These are phyloP conservation scores for Esperia sulphurella DNA, from an alignment of 2,888 invertebrate species.

Conservation along the genomic window DNA sequence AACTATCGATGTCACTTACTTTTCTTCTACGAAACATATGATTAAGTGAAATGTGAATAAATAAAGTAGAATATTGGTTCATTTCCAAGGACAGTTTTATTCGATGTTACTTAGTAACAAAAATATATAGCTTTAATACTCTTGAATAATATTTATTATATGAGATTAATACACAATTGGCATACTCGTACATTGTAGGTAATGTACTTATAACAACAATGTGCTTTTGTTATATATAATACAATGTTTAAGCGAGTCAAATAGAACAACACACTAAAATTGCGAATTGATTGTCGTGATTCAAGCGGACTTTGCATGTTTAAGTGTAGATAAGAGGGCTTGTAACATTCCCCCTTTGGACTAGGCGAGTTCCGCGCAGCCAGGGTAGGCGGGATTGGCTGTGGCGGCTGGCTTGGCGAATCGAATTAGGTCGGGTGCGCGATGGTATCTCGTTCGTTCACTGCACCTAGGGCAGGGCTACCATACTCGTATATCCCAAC, in stretches of 20 bases:
- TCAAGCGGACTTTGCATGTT: constrained; percentile 60
- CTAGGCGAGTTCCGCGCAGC: constrained; percentile 31
- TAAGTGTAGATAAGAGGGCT: constrained; percentile 59
- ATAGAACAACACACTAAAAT: constrained; percentile 12
- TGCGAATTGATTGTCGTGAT: constrained; percentile 56
- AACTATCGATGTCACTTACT: neutral
- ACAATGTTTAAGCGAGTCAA: too few species aligned
- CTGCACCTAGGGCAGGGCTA: constrained; percentile 32
- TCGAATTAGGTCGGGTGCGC: constrained; percentile 67
- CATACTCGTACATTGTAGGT: too few species aligned
- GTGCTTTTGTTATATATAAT: too few species aligned
- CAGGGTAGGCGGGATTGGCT: constrained; percentile 26
- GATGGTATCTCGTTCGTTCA: constrained; percentile 53
- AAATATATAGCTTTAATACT: too few species aligned
- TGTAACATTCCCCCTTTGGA: constrained; percentile 46
- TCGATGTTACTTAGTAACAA: too few species aligned
- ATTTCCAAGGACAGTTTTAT: too few species aligned
- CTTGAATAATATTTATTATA: too few species aligned
- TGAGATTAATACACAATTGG: too few species aligned
- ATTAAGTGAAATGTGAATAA: too few species aligned
- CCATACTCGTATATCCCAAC: neutral
- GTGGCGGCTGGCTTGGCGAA: constrained; percentile 38
- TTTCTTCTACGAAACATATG: too few species aligned
- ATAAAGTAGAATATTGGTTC: too few species aligned
- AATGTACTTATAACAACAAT: too few species aligned